Conservation (phyloP, 2,113 vertebrate genomes). For the Sebastes fasciatus region DNA sequence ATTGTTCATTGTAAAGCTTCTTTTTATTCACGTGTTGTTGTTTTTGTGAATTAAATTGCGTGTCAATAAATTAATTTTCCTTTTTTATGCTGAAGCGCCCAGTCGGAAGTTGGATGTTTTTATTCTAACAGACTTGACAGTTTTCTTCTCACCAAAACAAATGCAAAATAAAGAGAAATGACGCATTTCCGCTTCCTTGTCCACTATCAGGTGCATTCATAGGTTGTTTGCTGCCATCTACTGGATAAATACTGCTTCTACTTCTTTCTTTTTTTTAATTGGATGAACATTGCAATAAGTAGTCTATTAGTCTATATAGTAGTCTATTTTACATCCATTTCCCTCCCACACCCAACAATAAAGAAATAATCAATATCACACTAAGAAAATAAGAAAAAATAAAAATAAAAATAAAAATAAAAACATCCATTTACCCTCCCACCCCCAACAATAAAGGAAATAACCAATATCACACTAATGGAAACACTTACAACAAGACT, state of each 20-base stretch:
- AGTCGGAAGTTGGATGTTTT: fast-evolving
- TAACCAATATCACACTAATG: no score
- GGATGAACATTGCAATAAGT: no score
- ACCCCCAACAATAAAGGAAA: no score
- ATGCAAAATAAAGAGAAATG: slow-evolving; percentile 52
- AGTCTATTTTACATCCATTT: no score
- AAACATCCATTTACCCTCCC: no score
- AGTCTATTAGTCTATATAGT: no score
- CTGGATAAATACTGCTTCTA: slow-evolving; percentile 25
- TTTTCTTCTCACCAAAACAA: slow-evolving; percentile 57
- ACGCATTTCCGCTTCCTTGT: slow-evolving; percentile 82
- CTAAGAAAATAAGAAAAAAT: no score
- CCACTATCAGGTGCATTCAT: fast-evolving
- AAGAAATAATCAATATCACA: no score
- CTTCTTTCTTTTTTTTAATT: no score
- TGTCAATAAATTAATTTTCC: fast-evolving
- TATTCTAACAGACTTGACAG: neutral
- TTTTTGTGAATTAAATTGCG: fast-evolving
- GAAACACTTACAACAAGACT: no score
- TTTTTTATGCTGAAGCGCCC: neutral
- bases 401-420: no score
- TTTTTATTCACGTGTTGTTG: neutral
- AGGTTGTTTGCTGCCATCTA: slow-evolving; percentile 52
- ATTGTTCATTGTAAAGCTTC: fast-evolving
- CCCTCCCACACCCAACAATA: no score